Conservation (phyloP, 1,140 invertebrate species). For the Apis cerana region DNA sequence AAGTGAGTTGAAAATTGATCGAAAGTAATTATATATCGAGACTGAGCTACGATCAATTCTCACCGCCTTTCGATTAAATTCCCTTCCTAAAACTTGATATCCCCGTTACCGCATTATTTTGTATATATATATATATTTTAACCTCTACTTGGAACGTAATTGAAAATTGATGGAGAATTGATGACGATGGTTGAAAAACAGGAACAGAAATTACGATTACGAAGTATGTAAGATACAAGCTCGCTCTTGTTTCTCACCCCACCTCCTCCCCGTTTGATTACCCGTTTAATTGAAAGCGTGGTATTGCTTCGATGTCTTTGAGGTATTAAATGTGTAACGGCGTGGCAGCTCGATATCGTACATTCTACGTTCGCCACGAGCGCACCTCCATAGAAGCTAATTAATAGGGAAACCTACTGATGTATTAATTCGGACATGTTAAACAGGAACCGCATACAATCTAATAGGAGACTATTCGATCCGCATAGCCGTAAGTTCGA, state of each 20-base stretch:
- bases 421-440: conserved; percentile 53
- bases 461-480: conserved; percentile 39
- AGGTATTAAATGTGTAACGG: conserved; percentile 41
- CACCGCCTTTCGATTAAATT: too few relatives aligned
- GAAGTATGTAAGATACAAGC: neutral
- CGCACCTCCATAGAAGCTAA: conserved; percentile 38
- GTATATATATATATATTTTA: too few relatives aligned
- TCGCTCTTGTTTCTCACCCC: neutral
- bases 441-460: conserved; percentile 38
- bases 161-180: neutral
- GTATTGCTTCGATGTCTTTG: conserved; percentile 36
- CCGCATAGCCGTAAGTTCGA: conserved; percentile 28
- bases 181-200: too few relatives aligned
- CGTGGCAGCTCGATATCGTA: conserved; percentile 31
- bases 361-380: conserved; percentile 40
- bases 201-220: too few relatives aligned
- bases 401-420: conserved; percentile 50
- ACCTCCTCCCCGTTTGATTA: neutral
- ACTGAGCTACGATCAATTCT: too few relatives aligned
- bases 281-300: conserved; percentile 1
- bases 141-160: neutral
- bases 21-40: too few relatives aligned
- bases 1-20: too few relatives aligned
- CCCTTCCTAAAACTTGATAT: too few relatives aligned
- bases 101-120: too few relatives aligned